These are phyloP conservation scores for Acanthurus leucopareius DNA, from an alignment of 2,797 vertebrate genomes.

Conservation along the genomic window DNA sequence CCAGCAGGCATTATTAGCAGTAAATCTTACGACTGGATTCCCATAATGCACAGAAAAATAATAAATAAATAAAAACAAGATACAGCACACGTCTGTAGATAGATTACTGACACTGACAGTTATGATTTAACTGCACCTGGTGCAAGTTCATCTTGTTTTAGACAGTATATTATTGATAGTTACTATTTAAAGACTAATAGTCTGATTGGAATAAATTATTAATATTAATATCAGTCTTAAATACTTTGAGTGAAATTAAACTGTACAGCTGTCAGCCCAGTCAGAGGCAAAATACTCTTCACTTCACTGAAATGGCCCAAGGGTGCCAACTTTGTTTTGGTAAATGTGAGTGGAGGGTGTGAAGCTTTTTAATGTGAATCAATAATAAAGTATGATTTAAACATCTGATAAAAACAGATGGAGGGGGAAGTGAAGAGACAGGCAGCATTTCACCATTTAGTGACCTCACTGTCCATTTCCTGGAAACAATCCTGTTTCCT, in stretches of 20 bases:
- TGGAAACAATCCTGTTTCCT: constrained; percentile 60
- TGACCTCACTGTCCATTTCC: constrained; percentile 44
- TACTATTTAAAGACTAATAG: constrained; percentile 16
- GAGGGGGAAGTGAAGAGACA: constrained; percentile 16
- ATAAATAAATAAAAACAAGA: constrained; percentile 17
- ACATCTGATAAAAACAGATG: constrained; percentile 14
- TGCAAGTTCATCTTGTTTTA: constrained; percentile 14
- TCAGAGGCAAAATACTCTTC: constrained; percentile 1
- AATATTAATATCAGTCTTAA: constrained; percentile 12
- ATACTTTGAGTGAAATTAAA: constrained; percentile 24
- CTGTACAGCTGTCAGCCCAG: constrained; percentile 24
- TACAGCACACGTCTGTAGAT: constrained; percentile 50
- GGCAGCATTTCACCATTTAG: constrained; percentile 11
- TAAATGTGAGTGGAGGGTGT: constrained; percentile 33
- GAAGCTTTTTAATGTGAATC: constrained; percentile 48
- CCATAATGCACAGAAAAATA: constrained; percentile 42
- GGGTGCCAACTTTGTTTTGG: constrained; percentile 46
- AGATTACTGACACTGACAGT: constrained; percentile 67
- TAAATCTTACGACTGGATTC: constrained; percentile 54
- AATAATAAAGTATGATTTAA: constrained; percentile 48
- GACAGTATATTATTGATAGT: constrained; percentile 16
- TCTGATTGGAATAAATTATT: constrained; percentile 40
- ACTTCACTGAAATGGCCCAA: constrained; percentile 35
- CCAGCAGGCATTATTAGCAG: constrained; percentile 71
- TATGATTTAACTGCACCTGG: constrained; percentile 31